A percentile compares a stretch with the other conserved stretches of the same genome.
These are phyloP conservation scores for Adelphocoris suturalis DNA, from an alignment of 2,888 invertebrate species.

Conservation along the genomic window DNA sequence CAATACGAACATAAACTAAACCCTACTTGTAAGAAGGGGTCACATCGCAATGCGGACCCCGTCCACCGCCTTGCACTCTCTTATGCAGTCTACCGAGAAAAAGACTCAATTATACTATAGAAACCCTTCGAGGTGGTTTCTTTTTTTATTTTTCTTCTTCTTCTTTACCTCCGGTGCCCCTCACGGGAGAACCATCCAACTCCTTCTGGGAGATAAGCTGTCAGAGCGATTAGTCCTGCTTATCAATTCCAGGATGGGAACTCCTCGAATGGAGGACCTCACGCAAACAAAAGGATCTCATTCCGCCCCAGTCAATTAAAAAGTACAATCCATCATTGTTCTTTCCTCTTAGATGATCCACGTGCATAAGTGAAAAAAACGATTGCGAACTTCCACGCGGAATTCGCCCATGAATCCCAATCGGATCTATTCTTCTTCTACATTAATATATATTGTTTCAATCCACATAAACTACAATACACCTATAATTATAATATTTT, in stretches of 20 bases:
- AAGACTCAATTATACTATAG: constrained; percentile 70
- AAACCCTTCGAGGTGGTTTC: not conserved
- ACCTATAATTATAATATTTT: too few relatives aligned
- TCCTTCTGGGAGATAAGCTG: constrained; percentile 58
- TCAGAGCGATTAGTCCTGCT: constrained; percentile 66
- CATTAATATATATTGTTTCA: too few relatives aligned
- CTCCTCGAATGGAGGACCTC: constrained; percentile 57
- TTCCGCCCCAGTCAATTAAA: constrained; percentile 56
- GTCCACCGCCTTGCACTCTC: constrained; percentile 64
- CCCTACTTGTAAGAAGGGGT: constrained; percentile 71
- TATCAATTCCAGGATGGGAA: constrained; percentile 60
- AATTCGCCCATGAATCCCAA: not conserved
- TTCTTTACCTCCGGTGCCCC: not conserved
- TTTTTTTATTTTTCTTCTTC: constrained; percentile 19
- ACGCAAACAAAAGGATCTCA: constrained; percentile 64
- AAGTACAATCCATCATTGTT: constrained; percentile 66
- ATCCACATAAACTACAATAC: too few relatives aligned
- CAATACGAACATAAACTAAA: constrained; percentile 76
- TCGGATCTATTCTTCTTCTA: too few relatives aligned
- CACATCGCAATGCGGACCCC: constrained; percentile 64
- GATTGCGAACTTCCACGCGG: not conserved
- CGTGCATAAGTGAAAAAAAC: constrained; percentile 4
- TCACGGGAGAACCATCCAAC: not conserved
- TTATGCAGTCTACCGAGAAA: constrained; percentile 66
- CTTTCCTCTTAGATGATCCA: constrained; percentile 21